phyloP scores from a whole-genome alignment of 2,797 vertebrate species.

The Malacoraja senta region DNA sequence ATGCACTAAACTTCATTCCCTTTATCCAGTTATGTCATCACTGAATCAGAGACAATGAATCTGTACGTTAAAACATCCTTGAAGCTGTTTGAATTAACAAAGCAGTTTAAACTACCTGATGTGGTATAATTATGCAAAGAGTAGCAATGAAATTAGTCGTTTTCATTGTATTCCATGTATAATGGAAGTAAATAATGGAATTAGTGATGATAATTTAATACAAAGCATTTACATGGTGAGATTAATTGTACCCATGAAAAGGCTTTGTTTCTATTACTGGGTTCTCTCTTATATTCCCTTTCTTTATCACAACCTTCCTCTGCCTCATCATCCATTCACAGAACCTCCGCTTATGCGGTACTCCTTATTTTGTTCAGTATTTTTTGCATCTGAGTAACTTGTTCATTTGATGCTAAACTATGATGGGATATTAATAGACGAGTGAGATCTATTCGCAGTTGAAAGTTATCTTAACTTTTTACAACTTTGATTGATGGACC shows the following conservation, averaged over 20 bases:
- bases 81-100: not conserved
- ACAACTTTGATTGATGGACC: not conserved
- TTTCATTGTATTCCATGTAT: not conserved
- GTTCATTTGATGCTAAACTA: not conserved
- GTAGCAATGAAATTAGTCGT: not conserved
- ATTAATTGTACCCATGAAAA: not conserved
- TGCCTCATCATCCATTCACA: not conserved
- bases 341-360: not conserved
- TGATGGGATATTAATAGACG: not conserved
- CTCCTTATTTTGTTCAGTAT: not conserved
- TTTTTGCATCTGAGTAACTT: not conserved
- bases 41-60: not conserved
- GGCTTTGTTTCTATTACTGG: not conserved
- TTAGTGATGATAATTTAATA: not conserved
- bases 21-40: not conserved
- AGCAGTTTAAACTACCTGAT: not conserved
- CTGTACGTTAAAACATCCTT: not conserved
- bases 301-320: not conserved
- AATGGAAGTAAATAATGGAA: not conserved
- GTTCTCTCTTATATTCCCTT: not conserved
- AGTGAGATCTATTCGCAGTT: not conserved
- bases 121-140: not conserved
- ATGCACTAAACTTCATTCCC: too few species aligned
- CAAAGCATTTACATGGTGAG: not conserved
- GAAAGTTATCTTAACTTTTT: not conserved